A percentile compares a stretch with the other conserved stretches of the same genome.
phyloP scores from a whole-genome alignment of 2,888 invertebrate species.

The Aradus depressus region DNA sequence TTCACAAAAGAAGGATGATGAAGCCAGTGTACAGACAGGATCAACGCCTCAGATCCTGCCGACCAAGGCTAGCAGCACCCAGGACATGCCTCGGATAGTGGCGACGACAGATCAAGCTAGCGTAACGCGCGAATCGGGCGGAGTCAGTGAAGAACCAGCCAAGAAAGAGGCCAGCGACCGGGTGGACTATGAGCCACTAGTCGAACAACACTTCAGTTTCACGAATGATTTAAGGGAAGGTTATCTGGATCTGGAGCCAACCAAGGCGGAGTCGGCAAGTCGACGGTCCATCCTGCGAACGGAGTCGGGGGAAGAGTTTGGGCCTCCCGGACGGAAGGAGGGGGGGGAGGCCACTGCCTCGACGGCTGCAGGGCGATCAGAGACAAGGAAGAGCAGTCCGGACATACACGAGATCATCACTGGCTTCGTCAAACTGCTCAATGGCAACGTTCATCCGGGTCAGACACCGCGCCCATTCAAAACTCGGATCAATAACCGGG shows the following conservation, averaged over 20 bases:
- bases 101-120: no score
- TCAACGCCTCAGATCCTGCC: conserved; percentile 4
- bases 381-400: conserved; percentile 10
- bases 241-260: conserved; percentile 21
- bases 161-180: background rate
- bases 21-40: conserved; percentile 2
- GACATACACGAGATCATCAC: conserved; percentile 68
- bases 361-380: conserved; percentile 17
- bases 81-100: background rate
- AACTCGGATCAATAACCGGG: conserved; percentile 77
- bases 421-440: conserved; percentile 75
- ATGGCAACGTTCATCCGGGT: conserved; percentile 63
- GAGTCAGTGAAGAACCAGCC: background rate
- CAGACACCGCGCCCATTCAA: conserved; percentile 52
- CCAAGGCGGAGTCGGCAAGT: conserved; percentile 7
- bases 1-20: background rate
- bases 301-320: conserved; percentile 23
- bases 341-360: conserved; percentile 18
- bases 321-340: conserved; percentile 22
- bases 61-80: background rate
- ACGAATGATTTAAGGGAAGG: conserved; percentile 20
- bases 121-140: background rate
- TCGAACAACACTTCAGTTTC: conserved; percentile 24
- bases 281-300: conserved; percentile 11
- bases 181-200: conserved; percentile 15